Evolutionary conservation across 2,888 invertebrate genomes (phyloP).

Genomic region (Physocephala rufipes): DNA sequence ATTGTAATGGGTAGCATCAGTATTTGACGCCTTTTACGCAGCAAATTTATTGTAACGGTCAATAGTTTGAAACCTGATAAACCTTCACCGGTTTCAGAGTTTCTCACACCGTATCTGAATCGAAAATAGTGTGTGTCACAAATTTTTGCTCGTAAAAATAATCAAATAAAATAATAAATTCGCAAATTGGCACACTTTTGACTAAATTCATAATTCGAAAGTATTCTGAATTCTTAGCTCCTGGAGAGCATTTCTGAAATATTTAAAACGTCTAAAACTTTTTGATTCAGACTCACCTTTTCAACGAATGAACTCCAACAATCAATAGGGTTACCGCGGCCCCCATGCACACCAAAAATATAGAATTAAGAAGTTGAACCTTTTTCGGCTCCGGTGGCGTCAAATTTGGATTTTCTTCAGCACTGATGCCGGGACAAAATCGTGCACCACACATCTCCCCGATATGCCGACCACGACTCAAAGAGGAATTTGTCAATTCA

Average conservation of each 20-base stretch:
- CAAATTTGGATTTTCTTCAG: slow-evolving; percentile 73
- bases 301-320: slow-evolving; percentile 82
- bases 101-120: slow-evolving; percentile 70
- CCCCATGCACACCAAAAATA: slow-evolving; percentile 83
- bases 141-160: too few relatives aligned
- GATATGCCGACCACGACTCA: slow-evolving; percentile 57
- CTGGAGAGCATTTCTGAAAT: too few relatives aligned
- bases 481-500: slow-evolving; percentile 43
- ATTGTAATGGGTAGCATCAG: slow-evolving; percentile 89
- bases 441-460: slow-evolving; percentile 77
- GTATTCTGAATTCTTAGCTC: too few relatives aligned
- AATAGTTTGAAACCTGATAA: slow-evolving; percentile 74
- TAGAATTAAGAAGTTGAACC: slow-evolving; percentile 81
- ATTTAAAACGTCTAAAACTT: too few relatives aligned
- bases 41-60: slow-evolving; percentile 80
- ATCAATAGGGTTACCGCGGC: slow-evolving; percentile 78
- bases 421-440: slow-evolving; percentile 73
- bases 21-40: slow-evolving; percentile 81
- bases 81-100: slow-evolving; percentile 68
- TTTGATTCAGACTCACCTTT: slow-evolving; percentile 68
- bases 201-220: too few relatives aligned
- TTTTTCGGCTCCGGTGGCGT: slow-evolving; percentile 76
- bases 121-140: background rate
- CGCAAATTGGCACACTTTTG: too few relatives aligned
- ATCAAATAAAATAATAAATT: too few relatives aligned